Evolutionary conservation across 2,888 invertebrate genomes (phyloP).

Genomic region (Strigamia maritima): DNA sequence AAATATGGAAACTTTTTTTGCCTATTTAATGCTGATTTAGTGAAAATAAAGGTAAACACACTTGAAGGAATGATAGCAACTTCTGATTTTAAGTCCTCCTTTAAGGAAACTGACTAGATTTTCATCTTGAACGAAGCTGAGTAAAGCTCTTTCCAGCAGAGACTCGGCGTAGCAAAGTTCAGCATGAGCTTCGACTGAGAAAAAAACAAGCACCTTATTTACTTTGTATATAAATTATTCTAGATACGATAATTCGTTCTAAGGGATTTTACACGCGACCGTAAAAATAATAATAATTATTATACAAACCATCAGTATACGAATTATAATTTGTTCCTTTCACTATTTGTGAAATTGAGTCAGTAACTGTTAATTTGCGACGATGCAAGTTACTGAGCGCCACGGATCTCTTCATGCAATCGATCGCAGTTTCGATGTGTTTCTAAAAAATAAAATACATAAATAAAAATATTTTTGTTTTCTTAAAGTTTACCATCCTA

Average conservation of each 20-base stretch:
- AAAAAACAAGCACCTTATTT: too few relatives aligned
- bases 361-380: constrained; percentile 65
- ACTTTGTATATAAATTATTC: too few relatives aligned
- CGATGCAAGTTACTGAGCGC: constrained; percentile 71
- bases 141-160: constrained; percentile 77
- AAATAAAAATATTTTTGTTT: background rate
- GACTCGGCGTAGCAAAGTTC: constrained; percentile 93
- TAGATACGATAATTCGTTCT: too few relatives aligned
- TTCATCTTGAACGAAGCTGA: constrained; percentile 93
- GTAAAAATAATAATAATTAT: too few relatives aligned
- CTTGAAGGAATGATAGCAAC: constrained; percentile 89
- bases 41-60: constrained; percentile 52
- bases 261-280: too few relatives aligned
- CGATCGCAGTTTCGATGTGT: constrained; percentile 70
- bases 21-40: background rate
- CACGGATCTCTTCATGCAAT: constrained; percentile 72
- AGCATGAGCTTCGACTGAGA: constrained; percentile 75
- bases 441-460: constrained; percentile 54
- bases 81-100: constrained; percentile 86
- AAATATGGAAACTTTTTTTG: background rate
- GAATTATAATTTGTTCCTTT: constrained; percentile 71
- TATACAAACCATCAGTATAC: constrained; percentile 63
- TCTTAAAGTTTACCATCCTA: background rate
- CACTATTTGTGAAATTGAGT: constrained; percentile 76
- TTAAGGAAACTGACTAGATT: constrained; percentile 86